Evolutionary conservation across 2,888 invertebrate genomes (phyloP).

Genomic region (Dioctria linearis): DNA sequence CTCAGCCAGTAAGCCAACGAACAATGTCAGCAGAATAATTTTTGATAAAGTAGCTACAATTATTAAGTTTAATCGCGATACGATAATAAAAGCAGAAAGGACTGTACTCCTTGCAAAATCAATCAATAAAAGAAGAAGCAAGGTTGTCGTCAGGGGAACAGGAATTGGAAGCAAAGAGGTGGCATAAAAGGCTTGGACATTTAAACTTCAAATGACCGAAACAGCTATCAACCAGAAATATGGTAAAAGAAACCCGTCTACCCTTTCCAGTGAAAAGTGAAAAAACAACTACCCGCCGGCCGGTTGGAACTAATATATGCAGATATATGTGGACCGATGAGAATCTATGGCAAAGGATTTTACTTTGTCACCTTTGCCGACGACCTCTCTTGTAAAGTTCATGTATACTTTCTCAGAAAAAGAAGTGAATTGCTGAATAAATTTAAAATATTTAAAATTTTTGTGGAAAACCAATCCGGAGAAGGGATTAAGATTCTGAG

Average conservation of each 20-base stretch:
- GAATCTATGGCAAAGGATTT: neutral
- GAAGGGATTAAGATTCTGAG: neutral
- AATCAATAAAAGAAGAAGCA: neutral
- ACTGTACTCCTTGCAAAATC: neutral
- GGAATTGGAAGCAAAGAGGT: neutral
- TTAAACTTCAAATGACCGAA: neutral
- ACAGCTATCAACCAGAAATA: neutral
- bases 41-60: neutral
- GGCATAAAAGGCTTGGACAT: slow-evolving; percentile 6
- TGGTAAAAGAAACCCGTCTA: neutral
- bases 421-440: neutral
- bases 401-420: neutral
- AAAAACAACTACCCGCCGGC: neutral
- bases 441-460: neutral
- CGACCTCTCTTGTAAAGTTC: neutral
- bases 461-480: neutral
- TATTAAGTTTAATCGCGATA: neutral
- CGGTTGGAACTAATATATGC: neutral
- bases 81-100: neutral
- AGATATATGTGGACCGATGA: neutral
- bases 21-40: neutral
- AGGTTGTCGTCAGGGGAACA: neutral
- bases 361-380: slow-evolving; percentile 6
- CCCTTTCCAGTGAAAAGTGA: neutral
- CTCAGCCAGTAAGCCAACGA: neutral